Evolutionary conservation across 2,797 vertebrate genomes (phyloP).

Genomic region (Chaenodraco wilsoni): DNA sequence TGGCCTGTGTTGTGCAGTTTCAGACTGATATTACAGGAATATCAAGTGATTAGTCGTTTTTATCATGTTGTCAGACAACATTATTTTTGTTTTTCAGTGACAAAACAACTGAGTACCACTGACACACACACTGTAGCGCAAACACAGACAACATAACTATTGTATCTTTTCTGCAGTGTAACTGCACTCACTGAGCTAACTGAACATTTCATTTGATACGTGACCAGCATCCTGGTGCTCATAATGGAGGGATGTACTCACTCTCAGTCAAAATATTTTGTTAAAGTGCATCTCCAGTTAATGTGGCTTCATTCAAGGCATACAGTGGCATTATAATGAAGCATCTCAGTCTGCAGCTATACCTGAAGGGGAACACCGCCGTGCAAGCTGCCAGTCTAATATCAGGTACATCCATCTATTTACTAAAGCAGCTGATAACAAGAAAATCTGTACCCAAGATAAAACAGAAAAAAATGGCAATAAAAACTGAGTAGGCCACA

Average conservation of each 20-base stretch:
- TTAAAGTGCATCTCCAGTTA: slow-evolving; percentile 9
- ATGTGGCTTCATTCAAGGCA: slow-evolving; percentile 31
- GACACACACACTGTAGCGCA: neutral
- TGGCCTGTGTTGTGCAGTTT: neutral
- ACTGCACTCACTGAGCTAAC: neutral
- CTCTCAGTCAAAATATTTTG: slow-evolving; percentile 19
- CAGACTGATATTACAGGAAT: neutral
- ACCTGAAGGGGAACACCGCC: slow-evolving; percentile 46
- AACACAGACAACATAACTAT: neutral
- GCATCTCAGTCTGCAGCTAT: slow-evolving; percentile 36
- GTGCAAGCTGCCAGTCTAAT: slow-evolving; percentile 47
- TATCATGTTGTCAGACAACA: neutral
- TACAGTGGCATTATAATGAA: slow-evolving; percentile 34
- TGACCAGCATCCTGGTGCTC: slow-evolving; percentile 12
- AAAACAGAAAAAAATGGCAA: neutral
- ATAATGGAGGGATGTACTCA: slow-evolving; percentile 11
- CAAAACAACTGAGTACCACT: neutral
- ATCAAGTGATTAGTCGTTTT: neutral
- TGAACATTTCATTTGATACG: slow-evolving; percentile 12
- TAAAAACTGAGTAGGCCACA: slow-evolving; percentile 14
- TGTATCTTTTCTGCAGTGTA: too few relatives aligned
- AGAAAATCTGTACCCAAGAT: neutral
- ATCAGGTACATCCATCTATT: slow-evolving; percentile 28
- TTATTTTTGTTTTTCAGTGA: neutral
- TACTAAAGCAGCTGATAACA: neutral